phyloP scores from a whole-genome alignment of 2,113 vertebrate species.

The Pteropus alecto region DNA sequence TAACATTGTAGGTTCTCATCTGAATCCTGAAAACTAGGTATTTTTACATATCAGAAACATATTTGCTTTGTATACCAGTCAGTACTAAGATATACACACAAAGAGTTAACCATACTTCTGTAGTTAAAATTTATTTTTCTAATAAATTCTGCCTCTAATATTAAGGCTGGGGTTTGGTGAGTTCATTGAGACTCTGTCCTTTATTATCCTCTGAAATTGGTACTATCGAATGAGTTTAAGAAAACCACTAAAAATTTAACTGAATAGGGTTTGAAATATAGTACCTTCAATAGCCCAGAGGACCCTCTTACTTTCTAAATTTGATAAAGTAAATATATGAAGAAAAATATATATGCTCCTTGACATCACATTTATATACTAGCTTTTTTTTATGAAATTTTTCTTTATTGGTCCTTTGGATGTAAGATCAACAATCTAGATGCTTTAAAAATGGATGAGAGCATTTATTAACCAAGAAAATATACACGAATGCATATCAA shows the following conservation, averaged over 20 bases:
- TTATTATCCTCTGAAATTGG: slow-evolving; percentile 65
- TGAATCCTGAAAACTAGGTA: neutral
- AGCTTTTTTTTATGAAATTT: slow-evolving; percentile 58
- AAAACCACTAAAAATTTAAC: slow-evolving; percentile 44
- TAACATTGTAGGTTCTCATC: neutral
- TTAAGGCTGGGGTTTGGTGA: slow-evolving; percentile 48
- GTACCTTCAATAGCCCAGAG: slow-evolving; percentile 49
- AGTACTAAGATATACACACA: neutral
- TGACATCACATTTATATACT: slow-evolving; percentile 48
- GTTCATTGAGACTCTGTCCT: slow-evolving; percentile 40
- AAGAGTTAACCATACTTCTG: neutral
- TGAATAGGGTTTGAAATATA: slow-evolving; percentile 65
- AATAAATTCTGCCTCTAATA: slow-evolving; percentile 55
- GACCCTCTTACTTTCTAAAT: slow-evolving; percentile 57
- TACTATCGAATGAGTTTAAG: slow-evolving; percentile 59
- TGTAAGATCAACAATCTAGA: slow-evolving; percentile 36
- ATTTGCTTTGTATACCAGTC: neutral
- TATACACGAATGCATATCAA: neutral
- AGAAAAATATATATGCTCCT: slow-evolving; percentile 58
- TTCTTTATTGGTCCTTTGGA: slow-evolving; percentile 55
- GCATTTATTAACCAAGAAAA: slow-evolving; percentile 35
- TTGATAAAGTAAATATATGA: slow-evolving; percentile 66
- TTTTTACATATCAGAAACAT: neutral
- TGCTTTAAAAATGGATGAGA: slow-evolving; percentile 38
- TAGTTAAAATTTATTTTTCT: slow-evolving; percentile 52